phyloP scores from a whole-genome alignment of 1,140 invertebrate species.

The Drosophila sucinea region DNA sequence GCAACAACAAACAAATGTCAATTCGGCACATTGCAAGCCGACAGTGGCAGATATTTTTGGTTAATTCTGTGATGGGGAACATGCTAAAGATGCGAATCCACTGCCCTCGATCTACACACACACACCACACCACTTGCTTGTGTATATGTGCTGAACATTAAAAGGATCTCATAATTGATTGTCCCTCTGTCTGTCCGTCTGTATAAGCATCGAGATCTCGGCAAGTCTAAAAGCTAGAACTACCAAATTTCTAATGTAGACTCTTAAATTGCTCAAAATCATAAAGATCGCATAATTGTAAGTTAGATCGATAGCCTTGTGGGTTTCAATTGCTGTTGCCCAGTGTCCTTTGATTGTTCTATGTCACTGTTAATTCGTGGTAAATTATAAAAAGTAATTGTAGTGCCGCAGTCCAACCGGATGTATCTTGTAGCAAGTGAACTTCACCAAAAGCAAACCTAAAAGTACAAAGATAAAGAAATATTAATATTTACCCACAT shows the following conservation, averaged over 20 bases:
- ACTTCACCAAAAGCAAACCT: background rate
- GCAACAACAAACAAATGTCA: slow-evolving; percentile 17
- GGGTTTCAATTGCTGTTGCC: too few relatives aligned
- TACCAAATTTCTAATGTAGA: too few relatives aligned
- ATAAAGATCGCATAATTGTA: too few relatives aligned
- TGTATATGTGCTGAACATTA: background rate
- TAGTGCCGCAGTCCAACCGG: too few relatives aligned
- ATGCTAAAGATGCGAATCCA: slow-evolving; percentile 2
- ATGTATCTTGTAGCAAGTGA: background rate
- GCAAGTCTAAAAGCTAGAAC: too few relatives aligned
- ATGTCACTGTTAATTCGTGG: too few relatives aligned
- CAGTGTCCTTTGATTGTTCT: too few relatives aligned
- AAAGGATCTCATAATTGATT: background rate
- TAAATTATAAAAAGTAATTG: too few relatives aligned
- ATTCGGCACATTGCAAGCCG: slow-evolving; percentile 21
- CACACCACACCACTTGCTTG: background rate
- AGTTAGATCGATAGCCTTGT: too few relatives aligned
- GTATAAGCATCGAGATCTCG: too few relatives aligned
- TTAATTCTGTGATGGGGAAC: background rate
- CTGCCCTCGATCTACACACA: background rate
- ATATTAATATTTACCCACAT: background rate
- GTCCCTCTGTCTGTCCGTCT: too few relatives aligned
- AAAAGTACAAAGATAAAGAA: background rate
- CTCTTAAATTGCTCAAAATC: too few relatives aligned
- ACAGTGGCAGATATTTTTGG: slow-evolving; percentile 9